Percentiles rank a stretch among this genome's conserved stretches.
These are phyloP conservation scores for Otocyon megalotis DNA, from an alignment of 2,113 vertebrate species.

Conservation along the genomic window DNA sequence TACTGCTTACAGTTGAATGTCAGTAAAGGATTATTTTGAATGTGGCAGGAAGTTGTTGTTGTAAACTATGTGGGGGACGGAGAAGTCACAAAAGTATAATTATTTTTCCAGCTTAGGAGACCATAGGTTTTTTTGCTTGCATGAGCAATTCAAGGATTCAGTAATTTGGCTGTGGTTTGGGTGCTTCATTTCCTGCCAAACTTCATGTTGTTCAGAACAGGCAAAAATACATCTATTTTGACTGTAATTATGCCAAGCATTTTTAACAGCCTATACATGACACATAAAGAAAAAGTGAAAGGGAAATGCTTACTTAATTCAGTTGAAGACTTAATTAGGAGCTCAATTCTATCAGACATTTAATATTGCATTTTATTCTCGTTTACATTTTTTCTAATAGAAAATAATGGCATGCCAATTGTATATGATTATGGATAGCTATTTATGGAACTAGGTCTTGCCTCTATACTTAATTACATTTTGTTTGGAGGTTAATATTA, in stretches of 20 bases:
- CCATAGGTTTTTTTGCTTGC: constrained; percentile 39
- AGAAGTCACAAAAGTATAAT: neutral
- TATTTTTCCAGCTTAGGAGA: constrained; percentile 48
- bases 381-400: constrained; percentile 78
- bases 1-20: constrained; percentile 7
- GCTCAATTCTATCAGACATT: constrained; percentile 68
- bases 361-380: constrained; percentile 80
- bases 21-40: constrained; percentile 46
- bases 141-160: constrained; percentile 62
- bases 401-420: constrained; percentile 81
- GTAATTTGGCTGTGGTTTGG: constrained; percentile 15
- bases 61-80: neutral
- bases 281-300: constrained; percentile 73
- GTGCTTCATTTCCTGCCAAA: constrained; percentile 52
- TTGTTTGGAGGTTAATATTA: constrained; percentile 76
- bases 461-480: constrained; percentile 79
- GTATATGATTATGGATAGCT: constrained; percentile 77
- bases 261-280: constrained; percentile 73
- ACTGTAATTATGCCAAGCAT: constrained; percentile 68
- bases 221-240: constrained; percentile 77
- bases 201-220: constrained; percentile 68
- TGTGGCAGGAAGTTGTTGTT: neutral
- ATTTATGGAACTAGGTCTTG: constrained; percentile 81
- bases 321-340: constrained; percentile 81
- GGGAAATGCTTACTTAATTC: constrained; percentile 75